Base-by-base conservation (phyloP, 2,797 vertebrate genomes). In the Botia kubotai region DNA sequence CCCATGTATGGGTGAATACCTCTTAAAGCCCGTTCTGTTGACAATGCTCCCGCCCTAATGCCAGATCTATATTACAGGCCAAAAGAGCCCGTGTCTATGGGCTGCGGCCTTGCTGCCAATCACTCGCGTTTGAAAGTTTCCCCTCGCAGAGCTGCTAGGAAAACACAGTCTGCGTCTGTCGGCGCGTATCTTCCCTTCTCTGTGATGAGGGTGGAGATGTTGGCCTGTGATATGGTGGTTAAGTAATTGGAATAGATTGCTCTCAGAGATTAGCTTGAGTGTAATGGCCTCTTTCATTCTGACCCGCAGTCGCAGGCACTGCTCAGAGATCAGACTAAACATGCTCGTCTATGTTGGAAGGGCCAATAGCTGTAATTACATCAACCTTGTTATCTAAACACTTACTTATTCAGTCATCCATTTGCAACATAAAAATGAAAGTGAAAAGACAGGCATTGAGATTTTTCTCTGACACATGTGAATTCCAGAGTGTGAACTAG, bases 1-100 rank as follows among this genome's bases (percentile, higher is more conserved):
- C 83, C 86, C 78, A 81, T 60, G 55, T 88, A 88, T 80, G 88
- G 87, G 74, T 90, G 86, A 84, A 85, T 93, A 88, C 89, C 89
- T 90, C 85, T 75, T 82, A 81, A 90, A 82, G 83, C 81, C 83
- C 60, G 79, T 66, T 71, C 83, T 66, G 82, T 84, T 83, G 81
- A 78, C 84, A 84, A 77, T 75, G 23, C 74, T 77, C 80, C 53
- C 36, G 29, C 84, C 78, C 82, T 80, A 83, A 75, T 72, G 63
- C 81, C 68, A 69, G 80, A 86, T 86, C 74, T 77, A 84, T 82
- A 81, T 78, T 78, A 72, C n/a, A 60, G 65, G 66, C 55, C 67
- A 17, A 81, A 81, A 85, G 67, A 78, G 55, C 26, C 26, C 0
- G 2, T 75, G 81, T 74, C 71, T 50, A 73, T 82, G 69, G 72